Evolutionary conservation across 2,113 vertebrate species (phyloP).

Genomic region (Lophius piscatorius): DNA sequence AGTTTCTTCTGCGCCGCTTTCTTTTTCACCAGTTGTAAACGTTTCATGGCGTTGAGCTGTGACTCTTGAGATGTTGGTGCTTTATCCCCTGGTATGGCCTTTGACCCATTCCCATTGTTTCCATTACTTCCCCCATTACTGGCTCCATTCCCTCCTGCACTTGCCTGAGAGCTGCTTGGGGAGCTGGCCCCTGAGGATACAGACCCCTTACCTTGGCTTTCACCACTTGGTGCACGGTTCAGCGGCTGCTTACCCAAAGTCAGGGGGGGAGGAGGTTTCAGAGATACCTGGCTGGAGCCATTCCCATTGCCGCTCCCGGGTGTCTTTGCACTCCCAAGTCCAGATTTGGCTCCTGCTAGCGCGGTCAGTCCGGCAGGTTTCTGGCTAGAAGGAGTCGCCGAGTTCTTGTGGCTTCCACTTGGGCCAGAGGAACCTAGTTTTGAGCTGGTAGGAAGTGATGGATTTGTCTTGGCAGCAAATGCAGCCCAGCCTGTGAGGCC

Average conservation of each 20-base stretch:
- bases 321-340: constrained; percentile 83
- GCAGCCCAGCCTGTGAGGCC: constrained; percentile 97
- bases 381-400: constrained; percentile 81
- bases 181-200: constrained; percentile 79
- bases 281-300: constrained; percentile 73
- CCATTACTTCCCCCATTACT: constrained; percentile 66
- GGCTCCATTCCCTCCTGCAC: constrained; percentile 74
- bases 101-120: constrained; percentile 78
- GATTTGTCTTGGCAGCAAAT: constrained; percentile 92
- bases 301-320: constrained; percentile 74
- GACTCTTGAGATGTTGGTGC: constrained; percentile 94
- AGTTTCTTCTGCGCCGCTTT: constrained; percentile 97
- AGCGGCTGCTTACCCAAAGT: constrained; percentile 92
- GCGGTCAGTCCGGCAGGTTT: constrained; percentile 91
- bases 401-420: constrained; percentile 81
- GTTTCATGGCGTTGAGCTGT: constrained; percentile 96
- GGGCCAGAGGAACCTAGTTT: constrained; percentile 86
- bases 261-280: constrained; percentile 90
- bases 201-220: constrained; percentile 88
- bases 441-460: constrained; percentile 83
- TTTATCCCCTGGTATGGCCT: constrained; percentile 83
- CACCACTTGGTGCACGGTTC: constrained; percentile 90
- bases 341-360: constrained; percentile 85
- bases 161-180: constrained; percentile 56
- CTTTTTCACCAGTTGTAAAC: constrained; percentile 97